These are phyloP conservation scores for Trachymyrmex septentrionalis DNA, from an alignment of 1,140 invertebrate genomes.

Conservation along the genomic window DNA sequence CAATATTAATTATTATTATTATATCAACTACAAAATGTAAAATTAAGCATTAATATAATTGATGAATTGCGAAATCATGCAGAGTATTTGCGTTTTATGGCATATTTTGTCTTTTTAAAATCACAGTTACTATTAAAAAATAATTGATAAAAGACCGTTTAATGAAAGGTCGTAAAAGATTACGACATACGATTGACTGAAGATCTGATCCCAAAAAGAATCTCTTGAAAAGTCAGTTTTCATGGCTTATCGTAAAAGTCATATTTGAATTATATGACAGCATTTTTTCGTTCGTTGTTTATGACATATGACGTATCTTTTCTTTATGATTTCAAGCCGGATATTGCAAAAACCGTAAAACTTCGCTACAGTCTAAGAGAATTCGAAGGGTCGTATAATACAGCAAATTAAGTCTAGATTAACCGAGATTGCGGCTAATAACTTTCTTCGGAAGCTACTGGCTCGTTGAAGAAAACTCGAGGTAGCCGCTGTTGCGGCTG, in stretches of 20 bases:
- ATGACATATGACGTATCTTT: neutral
- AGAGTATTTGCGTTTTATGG: too few species aligned
- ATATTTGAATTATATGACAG: neutral
- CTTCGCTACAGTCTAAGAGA: neutral
- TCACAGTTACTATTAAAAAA: too few species aligned
- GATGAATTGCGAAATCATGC: too few species aligned
- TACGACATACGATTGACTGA: too few species aligned
- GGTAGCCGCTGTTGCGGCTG: constrained; percentile 12
- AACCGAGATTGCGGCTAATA: constrained; percentile 5
- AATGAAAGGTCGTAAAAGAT: too few species aligned
- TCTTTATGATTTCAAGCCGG: neutral
- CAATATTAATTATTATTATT: too few species aligned
- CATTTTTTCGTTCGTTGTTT: neutral
- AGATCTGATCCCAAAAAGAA: too few species aligned
- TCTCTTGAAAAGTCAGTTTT: neutral
- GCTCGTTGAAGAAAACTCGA: constrained; percentile 44
- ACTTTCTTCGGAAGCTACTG: constrained; percentile 47
- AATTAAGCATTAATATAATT: too few species aligned
- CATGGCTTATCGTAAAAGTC: neutral
- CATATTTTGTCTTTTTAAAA: too few species aligned
- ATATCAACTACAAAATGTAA: too few species aligned
- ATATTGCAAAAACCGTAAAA: neutral
- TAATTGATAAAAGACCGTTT: too few species aligned
- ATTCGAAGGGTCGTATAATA: neutral
- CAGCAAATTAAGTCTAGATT: neutral